A percentile compares a stretch with the other conserved stretches of the same genome.
These are phyloP conservation scores for Hemicrepidius hirtus DNA, from an alignment of 2,888 invertebrate species.

Conservation along the genomic window DNA sequence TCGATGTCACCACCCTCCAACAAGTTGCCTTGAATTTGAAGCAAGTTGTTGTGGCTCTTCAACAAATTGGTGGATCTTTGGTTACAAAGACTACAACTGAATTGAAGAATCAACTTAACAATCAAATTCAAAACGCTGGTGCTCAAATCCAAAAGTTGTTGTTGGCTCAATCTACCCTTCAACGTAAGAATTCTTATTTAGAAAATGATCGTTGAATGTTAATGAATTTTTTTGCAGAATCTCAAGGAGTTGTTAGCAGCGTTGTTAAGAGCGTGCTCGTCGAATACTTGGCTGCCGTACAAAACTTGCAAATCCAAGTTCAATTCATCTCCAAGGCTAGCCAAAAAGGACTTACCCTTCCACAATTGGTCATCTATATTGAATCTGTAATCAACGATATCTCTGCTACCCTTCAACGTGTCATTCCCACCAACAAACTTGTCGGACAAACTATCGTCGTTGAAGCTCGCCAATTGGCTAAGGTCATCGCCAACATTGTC, in stretches of 20 bases:
- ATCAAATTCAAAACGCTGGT: constrained; percentile 20
- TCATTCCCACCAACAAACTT: constrained; percentile 11
- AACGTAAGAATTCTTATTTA: background rate
- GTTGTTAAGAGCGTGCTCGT: constrained; percentile 19
- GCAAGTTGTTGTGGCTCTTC: constrained; percentile 17
- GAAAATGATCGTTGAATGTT: background rate
- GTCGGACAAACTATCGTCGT: constrained; percentile 18
- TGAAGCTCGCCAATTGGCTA: constrained; percentile 35
- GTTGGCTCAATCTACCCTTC: constrained; percentile 3
- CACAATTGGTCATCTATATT: constrained; percentile 26
- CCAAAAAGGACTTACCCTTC: constrained; percentile 10
- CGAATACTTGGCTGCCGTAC: constrained; percentile 34
- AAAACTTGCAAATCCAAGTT: constrained; percentile 23
- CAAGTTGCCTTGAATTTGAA: constrained; percentile 16
- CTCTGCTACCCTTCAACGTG: constrained; percentile 8
- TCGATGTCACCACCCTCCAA: background rate
- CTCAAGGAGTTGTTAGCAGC: background rate
- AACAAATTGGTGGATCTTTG: constrained; percentile 33
- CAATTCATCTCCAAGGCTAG: constrained; percentile 18
- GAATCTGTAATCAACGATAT: constrained; percentile 32
- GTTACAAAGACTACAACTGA: constrained; percentile 12
- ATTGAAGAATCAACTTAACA: constrained; percentile 27
- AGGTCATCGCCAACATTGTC: constrained; percentile 32
- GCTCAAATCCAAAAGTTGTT: constrained; percentile 40
- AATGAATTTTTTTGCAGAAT: background rate